phyloP scores from a whole-genome alignment of 2,113 vertebrate genomes.

The Percopsis transmontana region DNA sequence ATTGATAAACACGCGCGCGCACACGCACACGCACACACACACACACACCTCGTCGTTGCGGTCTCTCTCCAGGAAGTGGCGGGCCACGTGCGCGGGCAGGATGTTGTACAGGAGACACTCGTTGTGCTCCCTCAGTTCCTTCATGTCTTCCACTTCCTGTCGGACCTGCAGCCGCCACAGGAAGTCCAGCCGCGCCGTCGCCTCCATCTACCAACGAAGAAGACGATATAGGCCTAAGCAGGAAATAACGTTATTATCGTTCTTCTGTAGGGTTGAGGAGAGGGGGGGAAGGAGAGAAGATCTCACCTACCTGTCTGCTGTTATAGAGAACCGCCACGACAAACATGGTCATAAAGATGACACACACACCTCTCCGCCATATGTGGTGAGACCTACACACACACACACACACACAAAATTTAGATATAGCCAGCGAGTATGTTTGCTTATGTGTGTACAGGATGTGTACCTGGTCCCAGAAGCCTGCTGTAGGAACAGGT shows the following conservation, averaged over 20 bases:
- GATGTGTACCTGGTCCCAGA: constrained; percentile 80
- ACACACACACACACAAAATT: constrained; percentile 47
- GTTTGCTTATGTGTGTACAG: constrained; percentile 67
- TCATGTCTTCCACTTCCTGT: constrained; percentile 90
- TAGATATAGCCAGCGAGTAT: neutral
- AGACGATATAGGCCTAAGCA: no score
- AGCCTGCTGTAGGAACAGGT: constrained; percentile 82
- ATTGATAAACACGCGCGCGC: neutral
- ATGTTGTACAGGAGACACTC: constrained; percentile 92
- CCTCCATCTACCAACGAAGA: constrained; percentile 81
- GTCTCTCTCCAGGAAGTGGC: constrained; percentile 89
- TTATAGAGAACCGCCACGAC: constrained; percentile 90
- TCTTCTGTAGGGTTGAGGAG: no score
- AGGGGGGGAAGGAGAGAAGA: no score
- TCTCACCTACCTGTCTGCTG: constrained; percentile 87
- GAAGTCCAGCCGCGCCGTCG: constrained; percentile 87
- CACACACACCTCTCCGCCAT: constrained; percentile 84
- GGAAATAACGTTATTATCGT: no score
- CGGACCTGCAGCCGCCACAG: constrained; percentile 87
- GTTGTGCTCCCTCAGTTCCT: constrained; percentile 87
- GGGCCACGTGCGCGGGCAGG: constrained; percentile 86
- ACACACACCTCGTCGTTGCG: constrained; percentile 82
- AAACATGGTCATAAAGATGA: constrained; percentile 89
- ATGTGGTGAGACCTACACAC: constrained; percentile 81
- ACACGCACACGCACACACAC: neutral